Conservation (phyloP, 2,113 vertebrate species). For the Colossoma macropomum region DNA sequence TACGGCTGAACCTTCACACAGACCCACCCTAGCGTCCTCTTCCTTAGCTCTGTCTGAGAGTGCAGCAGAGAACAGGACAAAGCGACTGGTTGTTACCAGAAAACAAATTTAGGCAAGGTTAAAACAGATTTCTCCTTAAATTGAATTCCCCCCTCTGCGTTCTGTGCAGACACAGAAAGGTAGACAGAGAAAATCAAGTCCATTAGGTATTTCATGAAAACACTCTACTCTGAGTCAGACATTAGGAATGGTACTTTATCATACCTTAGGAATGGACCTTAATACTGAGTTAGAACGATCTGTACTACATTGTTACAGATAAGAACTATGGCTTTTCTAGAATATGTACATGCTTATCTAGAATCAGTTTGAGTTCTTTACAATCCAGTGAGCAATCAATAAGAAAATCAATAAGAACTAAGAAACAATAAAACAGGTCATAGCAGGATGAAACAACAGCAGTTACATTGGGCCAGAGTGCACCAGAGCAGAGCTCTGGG, state of each 20-base stretch:
- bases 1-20: conserved; percentile 74
- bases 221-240: neutral
- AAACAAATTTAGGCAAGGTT: neutral
- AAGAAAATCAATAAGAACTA: too few species aligned
- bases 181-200: neutral
- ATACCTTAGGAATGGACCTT: neutral
- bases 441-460: too few species aligned
- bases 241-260: neutral
- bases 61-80: neutral
- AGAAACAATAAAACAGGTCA: too few species aligned
- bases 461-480: too few species aligned
- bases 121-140: neutral
- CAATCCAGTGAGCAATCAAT: too few species aligned
- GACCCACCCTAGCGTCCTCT: conserved; percentile 78
- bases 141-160: neutral
- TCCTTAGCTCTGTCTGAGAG: conserved; percentile 77
- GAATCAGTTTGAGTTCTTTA: too few species aligned
- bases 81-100: neutral
- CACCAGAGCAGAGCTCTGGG: too few species aligned
- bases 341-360: neutral
- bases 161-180: neutral
- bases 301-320: neutral
- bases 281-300: neutral
- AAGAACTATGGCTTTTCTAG: neutral
- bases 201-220: neutral